A percentile compares a stretch with the other conserved stretches of the same genome.
Evolutionary conservation across 2,113 vertebrate species (phyloP).

Genomic region (Paralichthys olivaceus): DNA sequence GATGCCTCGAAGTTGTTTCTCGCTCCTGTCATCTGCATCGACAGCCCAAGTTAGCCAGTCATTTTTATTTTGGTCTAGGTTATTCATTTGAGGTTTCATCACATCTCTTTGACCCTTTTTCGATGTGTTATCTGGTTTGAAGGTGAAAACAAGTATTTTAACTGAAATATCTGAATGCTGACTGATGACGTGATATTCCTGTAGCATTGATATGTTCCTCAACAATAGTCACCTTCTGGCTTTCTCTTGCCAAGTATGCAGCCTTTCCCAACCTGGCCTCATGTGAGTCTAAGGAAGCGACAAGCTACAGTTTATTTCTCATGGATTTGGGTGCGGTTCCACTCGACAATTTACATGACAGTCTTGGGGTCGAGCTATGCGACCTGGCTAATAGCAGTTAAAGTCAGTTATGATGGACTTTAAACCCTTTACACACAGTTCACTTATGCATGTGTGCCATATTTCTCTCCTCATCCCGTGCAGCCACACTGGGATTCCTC

Average conservation of each 20-base stretch:
- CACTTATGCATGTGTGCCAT: slow-evolving; percentile 1
- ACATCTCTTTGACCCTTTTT: background rate
- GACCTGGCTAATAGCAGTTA: slow-evolving; percentile 46
- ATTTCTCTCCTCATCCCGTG: slow-evolving; percentile 2
- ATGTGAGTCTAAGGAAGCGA: slow-evolving; percentile 42
- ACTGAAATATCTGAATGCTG: background rate
- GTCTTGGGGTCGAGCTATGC: slow-evolving; percentile 28
- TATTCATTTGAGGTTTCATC: slow-evolving; percentile 57
- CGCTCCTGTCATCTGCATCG: slow-evolving; percentile 51
- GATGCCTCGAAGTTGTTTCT: slow-evolving; percentile 54
- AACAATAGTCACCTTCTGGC: background rate
- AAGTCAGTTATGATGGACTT: slow-evolving; percentile 45
- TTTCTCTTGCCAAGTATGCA: slow-evolving; percentile 24
- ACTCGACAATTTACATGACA: slow-evolving; percentile 24
- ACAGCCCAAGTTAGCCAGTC: slow-evolving; percentile 31
- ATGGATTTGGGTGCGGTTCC: slow-evolving; percentile 44
- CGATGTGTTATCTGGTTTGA: background rate
- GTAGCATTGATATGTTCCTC: background rate
- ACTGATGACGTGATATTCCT: background rate
- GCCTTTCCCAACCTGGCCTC: slow-evolving; percentile 23
- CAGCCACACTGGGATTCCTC: slow-evolving; percentile 39
- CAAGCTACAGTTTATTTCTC: slow-evolving; percentile 17
- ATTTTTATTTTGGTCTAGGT: slow-evolving; percentile 35
- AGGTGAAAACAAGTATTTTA: too few species aligned
- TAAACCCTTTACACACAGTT: slow-evolving; percentile 37